These are phyloP conservation scores for Spilarctia lutea DNA, from an alignment of 2,888 invertebrate genomes.

Conservation along the genomic window DNA sequence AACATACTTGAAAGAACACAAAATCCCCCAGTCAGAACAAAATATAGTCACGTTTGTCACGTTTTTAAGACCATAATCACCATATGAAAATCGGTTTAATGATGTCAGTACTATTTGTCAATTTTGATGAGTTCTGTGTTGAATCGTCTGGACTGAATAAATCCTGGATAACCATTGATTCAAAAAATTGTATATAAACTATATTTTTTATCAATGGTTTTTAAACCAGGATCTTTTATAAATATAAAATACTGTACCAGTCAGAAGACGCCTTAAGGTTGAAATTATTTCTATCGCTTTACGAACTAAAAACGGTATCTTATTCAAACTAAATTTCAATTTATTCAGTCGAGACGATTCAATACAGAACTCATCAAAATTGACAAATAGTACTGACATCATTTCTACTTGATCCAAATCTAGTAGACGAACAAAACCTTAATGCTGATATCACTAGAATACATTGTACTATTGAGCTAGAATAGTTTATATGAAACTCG, in stretches of 20 bases:
- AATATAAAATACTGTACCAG: background rate
- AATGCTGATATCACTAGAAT: slow-evolving; percentile 22
- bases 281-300: background rate
- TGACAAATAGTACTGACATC: slow-evolving; percentile 22
- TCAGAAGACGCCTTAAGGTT: background rate
- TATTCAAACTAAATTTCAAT: slow-evolving; percentile 33
- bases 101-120: slow-evolving; percentile 22
- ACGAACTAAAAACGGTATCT: slow-evolving; percentile 3
- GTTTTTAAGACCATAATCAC: no score
- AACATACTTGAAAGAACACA: no score
- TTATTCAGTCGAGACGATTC: slow-evolving; percentile 43
- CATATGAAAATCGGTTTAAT: background rate
- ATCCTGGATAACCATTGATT: no score
- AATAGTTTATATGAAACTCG: slow-evolving; percentile 26
- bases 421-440: slow-evolving; percentile 23
- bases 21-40: no score
- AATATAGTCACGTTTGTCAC: no score
- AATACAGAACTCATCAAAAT: slow-evolving; percentile 23
- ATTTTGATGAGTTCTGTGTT: slow-evolving; percentile 24
- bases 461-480: slow-evolving; percentile 20
- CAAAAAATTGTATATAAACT: no score
- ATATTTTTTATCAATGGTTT: no score
- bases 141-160: slow-evolving; percentile 43
- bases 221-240: background rate
- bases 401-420: slow-evolving; percentile 16